Evolutionary conservation across 1,140 invertebrate species (phyloP).

Genomic region (Hyles euphorbiae): DNA sequence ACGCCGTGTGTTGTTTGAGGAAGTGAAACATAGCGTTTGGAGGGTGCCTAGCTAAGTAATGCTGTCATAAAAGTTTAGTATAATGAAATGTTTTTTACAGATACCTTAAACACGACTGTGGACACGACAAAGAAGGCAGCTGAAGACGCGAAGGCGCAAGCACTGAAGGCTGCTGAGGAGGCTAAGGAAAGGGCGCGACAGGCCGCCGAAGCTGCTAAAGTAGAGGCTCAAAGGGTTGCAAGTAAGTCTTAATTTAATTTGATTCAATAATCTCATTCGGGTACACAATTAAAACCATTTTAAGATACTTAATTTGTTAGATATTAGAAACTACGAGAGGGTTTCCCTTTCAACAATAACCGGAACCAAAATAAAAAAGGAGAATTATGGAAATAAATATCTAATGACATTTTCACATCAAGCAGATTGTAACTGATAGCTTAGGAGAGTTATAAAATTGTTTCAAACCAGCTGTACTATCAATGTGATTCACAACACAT

Average conservation of each 20-base stretch:
- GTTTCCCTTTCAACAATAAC: too few species aligned
- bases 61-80: not conserved
- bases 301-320: too few species aligned
- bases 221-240: constrained; percentile 59
- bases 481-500: too few species aligned
- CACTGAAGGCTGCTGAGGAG: constrained; percentile 49
- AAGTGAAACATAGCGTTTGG: not conserved
- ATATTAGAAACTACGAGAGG: too few species aligned
- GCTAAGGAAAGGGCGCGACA: constrained; percentile 60
- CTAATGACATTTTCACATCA: too few species aligned
- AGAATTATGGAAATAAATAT: too few species aligned
- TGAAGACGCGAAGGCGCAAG: constrained; percentile 40
- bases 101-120: constrained; percentile 64
- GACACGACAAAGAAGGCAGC: constrained; percentile 68
- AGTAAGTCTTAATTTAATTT: constrained; percentile 34
- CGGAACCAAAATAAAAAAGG: too few species aligned
- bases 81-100: constrained; percentile 30
- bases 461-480: too few species aligned
- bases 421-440: too few species aligned
- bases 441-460: too few species aligned
- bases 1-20: not conserved
- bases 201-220: constrained; percentile 59
- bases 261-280: too few species aligned
- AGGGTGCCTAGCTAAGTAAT: not conserved
- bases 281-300: too few species aligned